Evolutionary conservation across 2,888 invertebrate genomes (phyloP), one percentile per base, ranked within the genome.

Genomic region (Hirtodrosophila duncani): DNA sequence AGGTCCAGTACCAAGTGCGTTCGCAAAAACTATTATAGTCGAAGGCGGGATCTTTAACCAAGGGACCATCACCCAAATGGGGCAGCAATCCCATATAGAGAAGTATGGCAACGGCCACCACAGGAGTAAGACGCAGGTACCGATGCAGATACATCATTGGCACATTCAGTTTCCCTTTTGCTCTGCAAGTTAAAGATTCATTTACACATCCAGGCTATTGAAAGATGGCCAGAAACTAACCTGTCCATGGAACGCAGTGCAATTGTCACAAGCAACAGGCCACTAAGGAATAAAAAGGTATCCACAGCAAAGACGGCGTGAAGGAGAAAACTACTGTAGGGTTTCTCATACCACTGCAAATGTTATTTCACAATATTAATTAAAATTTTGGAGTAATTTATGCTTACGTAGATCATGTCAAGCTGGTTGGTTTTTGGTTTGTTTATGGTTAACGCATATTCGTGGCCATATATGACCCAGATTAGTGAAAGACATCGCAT

Each of bases 281-380:
- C 91, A 59, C 90, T 89, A 7, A 91, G 61, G 14, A 89, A 67
- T 62, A 91, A 89, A 68, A 91, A 91, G 0, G 90, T 89, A 51
- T 91, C 91, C 1, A 90, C 90, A 0, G 89, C 87, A 11, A 89
- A 82, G 0, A 87, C 26, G 66, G 83, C 88, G 74, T 88, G 26
- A 0, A 60, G 3, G 1, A 80, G 26, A 2, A 64, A 53, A 59
- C 71, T 56, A 0, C 55, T 9, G 16, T 43, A 65, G 0, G 62
- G 43, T 1, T 14, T 13, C 3, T 56, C 30, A 0, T 41, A 0
- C 67, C 67, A 78, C 83, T 83, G 9, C 10, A 4, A 33, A 52
- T 9, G 11, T 3, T 11, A 5, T 5, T 14, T 3, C 7, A 14
- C n/a, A 18, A 1, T 7, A 3, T 4, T 3, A 5, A 10, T 5